Conservation (phyloP, 37 sponge, comb jelly and placozoan genomes). For the Spongilla lacustris region DNA sequence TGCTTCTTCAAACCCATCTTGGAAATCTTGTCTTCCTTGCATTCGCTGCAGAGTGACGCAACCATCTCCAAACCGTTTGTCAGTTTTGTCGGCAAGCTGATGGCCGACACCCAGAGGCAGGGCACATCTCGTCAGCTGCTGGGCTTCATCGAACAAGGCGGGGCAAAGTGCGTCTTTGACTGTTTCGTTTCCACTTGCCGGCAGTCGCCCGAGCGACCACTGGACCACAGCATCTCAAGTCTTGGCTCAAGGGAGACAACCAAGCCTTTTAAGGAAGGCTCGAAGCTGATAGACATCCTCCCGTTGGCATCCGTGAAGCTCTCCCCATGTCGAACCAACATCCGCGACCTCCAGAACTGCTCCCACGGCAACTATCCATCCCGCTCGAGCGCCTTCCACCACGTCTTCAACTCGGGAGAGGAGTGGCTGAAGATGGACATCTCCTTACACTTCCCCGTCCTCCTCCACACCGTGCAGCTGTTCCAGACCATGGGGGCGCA, state of each 20-base stretch:
- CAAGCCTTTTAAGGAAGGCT: constrained; percentile 26
- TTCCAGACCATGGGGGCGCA: constrained; percentile 18
- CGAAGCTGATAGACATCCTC: constrained; percentile 42
- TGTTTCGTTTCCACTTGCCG: constrained; percentile 22
- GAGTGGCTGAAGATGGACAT: constrained; percentile 30
- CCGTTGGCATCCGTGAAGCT: constrained; percentile 9
- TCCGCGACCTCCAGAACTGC: constrained; percentile 11
- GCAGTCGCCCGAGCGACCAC: not conserved
- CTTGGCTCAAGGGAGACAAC: constrained; percentile 33
- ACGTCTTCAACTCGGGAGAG: constrained; percentile 22
- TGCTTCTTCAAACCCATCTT: constrained; percentile 50
- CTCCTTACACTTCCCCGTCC: constrained; percentile 43
- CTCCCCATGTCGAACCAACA: constrained; percentile 7
- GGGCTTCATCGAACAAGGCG: constrained; percentile 40
- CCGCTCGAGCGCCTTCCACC: constrained; percentile 32
- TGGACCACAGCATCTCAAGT: constrained; percentile 6
- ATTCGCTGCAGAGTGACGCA: not conserved
- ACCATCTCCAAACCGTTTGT: constrained; percentile 35
- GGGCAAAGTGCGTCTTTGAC: constrained; percentile 41
- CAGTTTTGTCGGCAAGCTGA: constrained; percentile 6
- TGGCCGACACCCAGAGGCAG: not conserved
- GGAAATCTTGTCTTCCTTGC: not conserved
- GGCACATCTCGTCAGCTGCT: not conserved
- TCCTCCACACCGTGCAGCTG: constrained; percentile 39
- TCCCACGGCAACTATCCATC: constrained; percentile 5